Evolutionary conservation across 2,888 invertebrate species (phyloP).

Genomic region (Pheosia tremula): DNA sequence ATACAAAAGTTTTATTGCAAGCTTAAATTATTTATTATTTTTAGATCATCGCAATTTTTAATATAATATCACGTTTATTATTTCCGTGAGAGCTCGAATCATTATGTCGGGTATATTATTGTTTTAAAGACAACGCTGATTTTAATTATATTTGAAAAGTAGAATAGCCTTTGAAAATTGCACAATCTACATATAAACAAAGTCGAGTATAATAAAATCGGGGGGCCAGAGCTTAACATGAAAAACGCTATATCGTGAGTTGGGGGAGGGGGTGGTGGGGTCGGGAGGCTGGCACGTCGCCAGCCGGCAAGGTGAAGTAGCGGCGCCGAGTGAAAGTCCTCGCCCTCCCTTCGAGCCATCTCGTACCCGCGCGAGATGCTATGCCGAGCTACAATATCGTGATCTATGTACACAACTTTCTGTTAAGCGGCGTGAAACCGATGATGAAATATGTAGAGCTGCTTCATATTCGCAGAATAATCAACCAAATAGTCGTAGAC

Average conservation of each 20-base stretch:
- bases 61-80: too few species aligned
- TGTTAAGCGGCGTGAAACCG: neutral
- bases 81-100: too few species aligned
- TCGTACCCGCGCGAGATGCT: slow-evolving; percentile 13
- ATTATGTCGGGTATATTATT: too few species aligned
- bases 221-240: slow-evolving; percentile 43
- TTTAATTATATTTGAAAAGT: too few species aligned
- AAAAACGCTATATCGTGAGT: slow-evolving; percentile 39
- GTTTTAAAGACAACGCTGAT: neutral
- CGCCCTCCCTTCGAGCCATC: slow-evolving; percentile 38
- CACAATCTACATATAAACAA: slow-evolving; percentile 15
- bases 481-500: too few species aligned
- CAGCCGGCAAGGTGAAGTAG: slow-evolving; percentile 78
- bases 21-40: neutral
- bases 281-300: slow-evolving; percentile 63
- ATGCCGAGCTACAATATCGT: neutral
- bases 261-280: slow-evolving; percentile 19
- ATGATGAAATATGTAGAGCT: too few species aligned
- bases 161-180: neutral
- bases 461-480: too few species aligned
- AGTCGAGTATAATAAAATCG: slow-evolving; percentile 22
- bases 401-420: neutral
- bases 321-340: slow-evolving; percentile 77
- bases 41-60: too few species aligned
- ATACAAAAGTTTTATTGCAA: neutral